Evolutionary conservation across 2,888 invertebrate genomes (phyloP).

Genomic region (Apotomis capreana): DNA sequence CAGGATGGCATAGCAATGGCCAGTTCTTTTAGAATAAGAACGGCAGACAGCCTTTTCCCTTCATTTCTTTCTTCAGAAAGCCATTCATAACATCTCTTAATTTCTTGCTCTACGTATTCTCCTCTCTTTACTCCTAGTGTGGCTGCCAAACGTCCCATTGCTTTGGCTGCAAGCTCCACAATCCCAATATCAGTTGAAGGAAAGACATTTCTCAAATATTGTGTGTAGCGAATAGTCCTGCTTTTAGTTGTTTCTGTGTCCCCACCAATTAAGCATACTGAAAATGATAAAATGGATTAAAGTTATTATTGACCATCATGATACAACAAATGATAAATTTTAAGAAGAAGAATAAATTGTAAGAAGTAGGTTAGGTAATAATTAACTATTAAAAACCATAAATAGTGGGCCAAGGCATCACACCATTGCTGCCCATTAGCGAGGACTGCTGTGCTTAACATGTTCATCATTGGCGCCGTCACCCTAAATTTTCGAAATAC

Average conservation of each 20-base stretch:
- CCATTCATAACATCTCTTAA: slow-evolving; percentile 97
- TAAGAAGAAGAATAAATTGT: no score
- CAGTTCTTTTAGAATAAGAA: slow-evolving; percentile 94
- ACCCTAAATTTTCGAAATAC: not conserved
- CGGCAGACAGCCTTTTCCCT: slow-evolving; percentile 95
- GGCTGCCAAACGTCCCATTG: slow-evolving; percentile 95
- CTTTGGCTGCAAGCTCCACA: slow-evolving; percentile 97
- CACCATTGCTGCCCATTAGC: no score
- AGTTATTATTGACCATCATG: not conserved
- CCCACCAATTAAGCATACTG: slow-evolving; percentile 95
- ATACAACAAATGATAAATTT: not conserved
- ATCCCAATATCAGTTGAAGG: slow-evolving; percentile 94
- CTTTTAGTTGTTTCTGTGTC: slow-evolving; percentile 95
- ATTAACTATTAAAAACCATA: no score
- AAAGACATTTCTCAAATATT: slow-evolving; percentile 94
- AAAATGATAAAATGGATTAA: slow-evolving; percentile 53
- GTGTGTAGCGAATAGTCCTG: slow-evolving; percentile 94
- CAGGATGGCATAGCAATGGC: slow-evolving; percentile 98
- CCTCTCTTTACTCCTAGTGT: slow-evolving; percentile 95
- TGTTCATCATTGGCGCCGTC: no score
- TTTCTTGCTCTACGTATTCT: slow-evolving; percentile 97
- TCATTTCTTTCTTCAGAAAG: slow-evolving; percentile 94
- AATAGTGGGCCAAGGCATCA: no score
- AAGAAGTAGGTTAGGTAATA: slow-evolving; percentile 6
- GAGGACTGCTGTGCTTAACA: no score